Evolutionary conservation across 1,140 invertebrate species (phyloP), one percentile per base, ranked within the genome.

Genomic region (Drosophila setifemur): DNA sequence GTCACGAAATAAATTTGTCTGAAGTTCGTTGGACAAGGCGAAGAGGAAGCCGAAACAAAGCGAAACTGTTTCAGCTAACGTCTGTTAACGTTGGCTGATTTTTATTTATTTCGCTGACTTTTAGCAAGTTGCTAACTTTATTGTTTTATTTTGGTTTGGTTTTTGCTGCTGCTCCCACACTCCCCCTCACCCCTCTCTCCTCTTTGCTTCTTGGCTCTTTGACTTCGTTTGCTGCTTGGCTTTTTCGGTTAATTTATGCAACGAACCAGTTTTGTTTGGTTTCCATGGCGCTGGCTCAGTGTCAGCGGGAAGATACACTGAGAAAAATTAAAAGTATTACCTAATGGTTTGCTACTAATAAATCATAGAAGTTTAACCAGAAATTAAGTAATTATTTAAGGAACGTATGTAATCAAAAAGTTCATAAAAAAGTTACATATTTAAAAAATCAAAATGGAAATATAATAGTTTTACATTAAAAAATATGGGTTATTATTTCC

Each of bases 101-200:
- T 86, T 75, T 86, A 81, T 85, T 85, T 85, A 85, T 85, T 71
- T 86, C 76, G 69, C 77, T 69, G 43, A 73, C 74, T 79, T 86
- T 78, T 81, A 72, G 57, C 72, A 61, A 75, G 81, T 76, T 86
- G 66, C 50, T 55, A 86, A 83, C 79, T 86, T 86, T 72, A 50
- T 58, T 50, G 21, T 68, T 35, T 12, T 29, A 28, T 25, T 21
- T 33, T 48, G n/a, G n/a, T n/a, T n/a, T n/a, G n/a, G n/a, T n/a
- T n/a, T 12, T 37, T 52, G 26, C 37, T 40, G 25, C 29, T 33
- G 49, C 63, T 60, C 66, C 73, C 73, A 61, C 61, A 75, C 60
- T 53, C 42, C 47, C 63, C 61, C 66, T 40, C 60, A 57, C 52
- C 50, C 33, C 61, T 48, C 37, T 21, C 61, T 23, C 42, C 31